Evolutionary conservation across 1,140 invertebrate species (phyloP), one percentile per base, ranked within the genome.

Genomic region (Eubasilissa regina): DNA sequence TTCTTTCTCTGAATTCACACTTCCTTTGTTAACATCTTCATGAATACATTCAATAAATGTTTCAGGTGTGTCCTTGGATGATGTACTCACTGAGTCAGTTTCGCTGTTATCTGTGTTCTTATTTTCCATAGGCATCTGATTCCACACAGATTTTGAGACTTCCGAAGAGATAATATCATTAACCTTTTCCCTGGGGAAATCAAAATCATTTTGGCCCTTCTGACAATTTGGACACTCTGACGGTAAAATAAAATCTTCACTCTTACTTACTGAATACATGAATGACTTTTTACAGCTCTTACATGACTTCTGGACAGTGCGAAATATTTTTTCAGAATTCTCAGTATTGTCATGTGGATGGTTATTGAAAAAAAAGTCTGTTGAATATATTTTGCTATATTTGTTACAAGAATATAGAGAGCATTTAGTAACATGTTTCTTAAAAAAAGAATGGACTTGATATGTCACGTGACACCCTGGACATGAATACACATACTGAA

Each of bases 381-480:
- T 10, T 4, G 48, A 53, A 25, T 0, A 17, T n/a, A 56, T 35
- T 53, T 68, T 70, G 45, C 60, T 55, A 43, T 68, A 77, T 70
- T 70, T 70, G 7, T 43, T 19, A 70, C 13, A 12, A n/a, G 0
- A 9, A 70, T 68, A 77, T 0, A 58, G 12, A 17, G 35, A 10
- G 19, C 66, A 78, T 21, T 48, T 60, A 7, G 10, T 21, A 73
- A 86, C 83, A 79, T 89, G 87, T n/a, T 82, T 75, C 72, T 87
- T 66, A 60, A 88, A 84, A 70, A 43, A 68, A 13, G 74, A n/a
- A 25, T 86, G 79, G 25, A 83, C 62, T 58, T 84, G 80, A 78
- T 84, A 86, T 17, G 80, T 80, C 13, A 58, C 53, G 21, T 84
- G 83, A 81, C 88, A 89, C 48, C 79, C 80, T 84, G 85, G 86